Base-by-base conservation (phyloP, 2,888 invertebrate species). In the Drosophila percnosoma region DNA sequence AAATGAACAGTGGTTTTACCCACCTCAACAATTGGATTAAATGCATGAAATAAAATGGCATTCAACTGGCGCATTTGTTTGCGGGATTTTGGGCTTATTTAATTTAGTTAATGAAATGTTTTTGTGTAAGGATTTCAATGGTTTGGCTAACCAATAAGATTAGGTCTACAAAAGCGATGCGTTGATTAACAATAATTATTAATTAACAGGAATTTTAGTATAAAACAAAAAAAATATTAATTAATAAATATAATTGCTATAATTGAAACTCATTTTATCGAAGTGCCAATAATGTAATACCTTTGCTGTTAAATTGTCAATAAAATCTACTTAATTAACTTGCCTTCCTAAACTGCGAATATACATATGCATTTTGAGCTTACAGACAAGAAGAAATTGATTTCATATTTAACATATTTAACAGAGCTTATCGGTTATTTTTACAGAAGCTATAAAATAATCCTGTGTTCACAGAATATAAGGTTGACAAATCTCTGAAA, bases 11-110 rank as follows among this genome's bases (percentile, higher is more conserved):
- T 75, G 60, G 48, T 51, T 75, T 68, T 29, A 63, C 77, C 70
- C 59, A 53, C 64, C 80, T 60, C 63, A 67, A 71, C 86, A 85
- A 85, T 87, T 87, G 88, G 84, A 86, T 86, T 86, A 86, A 84
- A 71, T 70, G 73, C 72, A 73, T 73, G 57, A 75, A 77, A 75
- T 77, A 69, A 83, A 87, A 75, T 85, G 75, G 62, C 74, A 74
- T 80, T 82, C 65, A 87, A 80, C 64, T 75, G 54, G 42, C 52
- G 66, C 76, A 61, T 84, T 84, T 87, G 64, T 57, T 73, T 73
- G 78, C 38, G 68, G 73, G 72, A 65, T 76, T 83, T 71, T 70
- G 33, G 78, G 69, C 74, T 83, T 83, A 70, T 83, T 83, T 86
- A 83, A 87, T 85, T 85, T 83, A 80, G 80, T 82, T 85, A 87